Evolutionary conservation across 2,113 vertebrate genomes (phyloP), one percentile per base, ranked within the genome.

Genomic region (Dissostichus mawsoni): DNA sequence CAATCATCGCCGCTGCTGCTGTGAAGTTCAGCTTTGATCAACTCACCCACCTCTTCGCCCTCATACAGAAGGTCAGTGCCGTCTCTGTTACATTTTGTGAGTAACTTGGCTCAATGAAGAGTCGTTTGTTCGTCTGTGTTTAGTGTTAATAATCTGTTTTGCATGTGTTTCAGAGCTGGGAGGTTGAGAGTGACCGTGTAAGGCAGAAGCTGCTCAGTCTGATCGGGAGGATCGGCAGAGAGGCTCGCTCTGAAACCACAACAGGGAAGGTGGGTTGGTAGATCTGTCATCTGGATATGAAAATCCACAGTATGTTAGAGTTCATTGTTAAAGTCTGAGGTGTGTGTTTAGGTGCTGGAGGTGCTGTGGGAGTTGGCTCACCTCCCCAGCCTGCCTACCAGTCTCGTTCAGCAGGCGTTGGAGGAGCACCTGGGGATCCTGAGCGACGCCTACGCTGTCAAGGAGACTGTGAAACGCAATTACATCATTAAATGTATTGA

Each of bases 401-500:
- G 95, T 82, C 95, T 99, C 18, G 97, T 99, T 71, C 97, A 99
- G 93, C 98, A 98, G 92, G 98, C 98, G 2, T 78, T 99, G 93
- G 98, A 98, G 90, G 98, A 99, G 48, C 98, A 99, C 86, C 94
- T 99, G 90, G 96, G 97, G 55, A 99, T 99, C 81, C 96, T 99
- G 72, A 99, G 98, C 36, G 98, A 99, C n/a, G 97, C 98, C 0
- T 99, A 98, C 1, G 97, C 98, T 5, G 97, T 99, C 78, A 99
- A 98, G 90, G 98, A 99, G 87, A 95, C 96, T 0, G 91, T 99
- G 81, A 99, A 99, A 91, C 96, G 96, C 92, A 97, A 92, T 90
- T 99, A 99, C 93, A 99, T 99, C 93, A 97, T 99, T 86, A 99
- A 99, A 84, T 99, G 98, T 92, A 99, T 99, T 70, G 98, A 99